Percentiles rank a stretch among this genome's conserved stretches.
These are phyloP conservation scores for Epicauta chinensis DNA, from an alignment of 1,140 invertebrate genomes.

Conservation along the genomic window DNA sequence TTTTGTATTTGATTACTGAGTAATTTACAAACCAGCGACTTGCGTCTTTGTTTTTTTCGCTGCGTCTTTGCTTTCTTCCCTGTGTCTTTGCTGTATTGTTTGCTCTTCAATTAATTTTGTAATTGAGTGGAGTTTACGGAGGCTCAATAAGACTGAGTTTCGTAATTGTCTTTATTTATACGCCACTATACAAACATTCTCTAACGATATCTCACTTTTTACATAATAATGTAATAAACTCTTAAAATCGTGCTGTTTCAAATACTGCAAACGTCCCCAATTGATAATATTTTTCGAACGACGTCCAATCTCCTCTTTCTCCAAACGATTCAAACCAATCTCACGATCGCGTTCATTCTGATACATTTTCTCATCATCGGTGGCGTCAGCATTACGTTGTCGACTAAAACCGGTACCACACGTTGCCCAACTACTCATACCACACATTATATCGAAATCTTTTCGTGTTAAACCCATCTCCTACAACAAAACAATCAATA, in stretches of 20 bases:
- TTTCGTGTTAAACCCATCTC: constrained; percentile 44
- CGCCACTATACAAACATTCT: constrained; percentile 74
- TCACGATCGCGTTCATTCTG: constrained; percentile 26
- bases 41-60: no score
- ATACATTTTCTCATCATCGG: constrained; percentile 5
- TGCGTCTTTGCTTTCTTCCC: no score
- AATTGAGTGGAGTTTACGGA: no score
- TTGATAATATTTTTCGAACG: constrained; percentile 72
- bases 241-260: constrained; percentile 53
- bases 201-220: constrained; percentile 55
- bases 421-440: constrained; percentile 79
- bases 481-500: no score
- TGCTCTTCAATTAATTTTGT: no score
- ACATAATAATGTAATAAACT: constrained; percentile 61
- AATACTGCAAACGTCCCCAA: constrained; percentile 61
- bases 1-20: no score
- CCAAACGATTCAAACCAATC: constrained; percentile 32
- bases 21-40: no score
- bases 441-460: constrained; percentile 71
- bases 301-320: constrained; percentile 59
- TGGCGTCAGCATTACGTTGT: constrained; percentile 29
- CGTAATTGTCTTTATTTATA: constrained; percentile 21
- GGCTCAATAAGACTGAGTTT: no score
- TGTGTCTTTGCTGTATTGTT: no score
- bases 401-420: constrained; percentile 59